phyloP scores from a whole-genome alignment of 2,888 invertebrate genomes.

The Dione juno region DNA sequence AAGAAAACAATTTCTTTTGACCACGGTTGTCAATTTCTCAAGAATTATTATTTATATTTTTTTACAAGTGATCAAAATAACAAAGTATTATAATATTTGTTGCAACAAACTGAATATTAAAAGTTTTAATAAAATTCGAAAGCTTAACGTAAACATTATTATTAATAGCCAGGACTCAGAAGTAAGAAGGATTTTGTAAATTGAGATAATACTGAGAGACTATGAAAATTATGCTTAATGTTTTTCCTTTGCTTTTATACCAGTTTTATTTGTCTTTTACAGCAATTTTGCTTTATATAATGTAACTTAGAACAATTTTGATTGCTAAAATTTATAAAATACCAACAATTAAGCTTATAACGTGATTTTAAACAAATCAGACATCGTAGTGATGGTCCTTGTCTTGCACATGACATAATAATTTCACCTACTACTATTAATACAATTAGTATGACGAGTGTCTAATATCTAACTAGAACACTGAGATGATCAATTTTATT shows the following conservation, averaged over 20 bases:
- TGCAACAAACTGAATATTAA: not conserved
- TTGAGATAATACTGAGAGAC: not conserved
- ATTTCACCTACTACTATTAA: too few species aligned
- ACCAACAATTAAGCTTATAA: not conserved
- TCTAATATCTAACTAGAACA: too few species aligned
- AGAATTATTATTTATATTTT: too few species aligned
- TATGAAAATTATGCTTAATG: not conserved
- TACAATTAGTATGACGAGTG: too few species aligned
- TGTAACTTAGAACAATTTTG: too few species aligned
- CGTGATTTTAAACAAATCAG: not conserved
- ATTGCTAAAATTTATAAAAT: not conserved
- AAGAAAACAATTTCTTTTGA: too few species aligned
- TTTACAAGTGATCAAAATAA: too few species aligned
- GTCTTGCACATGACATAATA: too few species aligned
- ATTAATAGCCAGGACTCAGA: not conserved
- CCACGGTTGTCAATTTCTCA: too few species aligned
- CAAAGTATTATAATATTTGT: not conserved
- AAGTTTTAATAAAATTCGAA: not conserved
- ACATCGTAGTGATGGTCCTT: too few species aligned
- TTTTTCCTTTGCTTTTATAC: not conserved
- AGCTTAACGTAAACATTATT: slow-evolving; percentile 9
- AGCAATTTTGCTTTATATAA: not conserved
- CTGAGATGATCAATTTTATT: too few species aligned
- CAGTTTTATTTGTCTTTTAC: not conserved
- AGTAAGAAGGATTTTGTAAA: not conserved